Evolutionary conservation across 2,113 vertebrate species (phyloP).

Genomic region (Paedocypris sp.): DNA sequence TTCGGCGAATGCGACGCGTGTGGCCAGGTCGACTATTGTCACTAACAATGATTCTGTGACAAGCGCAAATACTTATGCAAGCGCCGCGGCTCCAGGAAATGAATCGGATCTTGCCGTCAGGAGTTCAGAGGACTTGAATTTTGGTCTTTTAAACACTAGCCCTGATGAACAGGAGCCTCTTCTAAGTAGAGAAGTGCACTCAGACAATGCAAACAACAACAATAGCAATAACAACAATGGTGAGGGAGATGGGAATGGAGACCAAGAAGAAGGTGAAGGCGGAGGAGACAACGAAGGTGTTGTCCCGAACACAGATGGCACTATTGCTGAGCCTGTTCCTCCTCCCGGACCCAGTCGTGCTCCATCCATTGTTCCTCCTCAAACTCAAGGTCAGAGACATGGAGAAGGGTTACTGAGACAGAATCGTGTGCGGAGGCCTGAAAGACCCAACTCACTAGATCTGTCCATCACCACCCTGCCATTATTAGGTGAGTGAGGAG

Average conservation of each 20-base stretch:
- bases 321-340: background rate
- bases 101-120: constrained; percentile 47
- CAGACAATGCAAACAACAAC: constrained; percentile 70
- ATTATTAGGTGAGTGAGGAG: constrained; percentile 64
- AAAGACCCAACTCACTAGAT: constrained; percentile 86
- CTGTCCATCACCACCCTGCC: constrained; percentile 70
- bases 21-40: constrained; percentile 73
- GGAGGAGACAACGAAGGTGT: constrained; percentile 11
- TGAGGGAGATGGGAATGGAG: constrained; percentile 33
- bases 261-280: constrained; percentile 15
- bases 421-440: constrained; percentile 65
- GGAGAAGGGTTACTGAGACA: constrained; percentile 52
- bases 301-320: background rate
- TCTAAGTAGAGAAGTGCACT: constrained; percentile 67
- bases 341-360: background rate
- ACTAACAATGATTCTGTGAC: constrained; percentile 66
- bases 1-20: constrained; percentile 54
- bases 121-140: constrained; percentile 59
- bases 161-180: constrained; percentile 88
- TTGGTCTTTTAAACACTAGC: constrained; percentile 75
- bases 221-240: constrained; percentile 69
- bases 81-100: constrained; percentile 27
- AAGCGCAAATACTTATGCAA: background rate
- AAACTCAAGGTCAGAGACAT: background rate
- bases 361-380: background rate